A percentile compares a stretch with the other conserved stretches of the same genome.
Evolutionary conservation across 2,797 vertebrate genomes (phyloP).

Genomic region (Podarcis lilfordi): DNA sequence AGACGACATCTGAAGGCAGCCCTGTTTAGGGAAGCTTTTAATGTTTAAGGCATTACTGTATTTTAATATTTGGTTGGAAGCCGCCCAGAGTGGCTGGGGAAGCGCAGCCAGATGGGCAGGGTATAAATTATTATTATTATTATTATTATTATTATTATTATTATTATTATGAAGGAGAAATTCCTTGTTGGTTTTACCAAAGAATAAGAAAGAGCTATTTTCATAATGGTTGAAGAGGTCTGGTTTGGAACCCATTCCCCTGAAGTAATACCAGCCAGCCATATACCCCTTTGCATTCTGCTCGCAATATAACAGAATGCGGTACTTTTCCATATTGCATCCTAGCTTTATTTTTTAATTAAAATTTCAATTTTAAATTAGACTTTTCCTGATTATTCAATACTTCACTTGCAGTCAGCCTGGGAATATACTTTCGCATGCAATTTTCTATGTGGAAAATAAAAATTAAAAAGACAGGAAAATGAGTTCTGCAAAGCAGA

Average conservation of each 20-base stretch:
- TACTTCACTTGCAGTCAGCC: not conserved
- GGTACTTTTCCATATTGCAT: not conserved
- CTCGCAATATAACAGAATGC: not conserved
- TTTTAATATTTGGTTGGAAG: too few relatives aligned
- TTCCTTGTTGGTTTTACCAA: not conserved
- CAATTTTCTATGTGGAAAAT: not conserved
- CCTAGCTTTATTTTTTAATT: not conserved
- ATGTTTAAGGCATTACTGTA: too few relatives aligned
- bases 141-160: too few relatives aligned
- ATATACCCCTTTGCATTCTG: not conserved
- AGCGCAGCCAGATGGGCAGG: too few relatives aligned
- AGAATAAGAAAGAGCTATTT: not conserved
- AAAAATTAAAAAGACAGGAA: not conserved
- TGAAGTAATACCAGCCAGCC: not conserved
- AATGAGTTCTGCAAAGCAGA: not conserved
- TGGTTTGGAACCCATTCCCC: not conserved
- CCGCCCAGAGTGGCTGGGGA: too few relatives aligned
- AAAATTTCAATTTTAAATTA: not conserved
- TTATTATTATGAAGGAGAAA: not conserved
- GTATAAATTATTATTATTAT: too few relatives aligned
- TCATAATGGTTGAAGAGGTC: not conserved
- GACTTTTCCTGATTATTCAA: not conserved
- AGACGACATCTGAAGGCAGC: too few relatives aligned
- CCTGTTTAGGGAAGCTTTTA: too few relatives aligned
- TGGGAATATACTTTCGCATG: not conserved